These are phyloP conservation scores for Phlogophora meticulosa DNA, from an alignment of 2,888 invertebrate genomes.

Conservation along the genomic window DNA sequence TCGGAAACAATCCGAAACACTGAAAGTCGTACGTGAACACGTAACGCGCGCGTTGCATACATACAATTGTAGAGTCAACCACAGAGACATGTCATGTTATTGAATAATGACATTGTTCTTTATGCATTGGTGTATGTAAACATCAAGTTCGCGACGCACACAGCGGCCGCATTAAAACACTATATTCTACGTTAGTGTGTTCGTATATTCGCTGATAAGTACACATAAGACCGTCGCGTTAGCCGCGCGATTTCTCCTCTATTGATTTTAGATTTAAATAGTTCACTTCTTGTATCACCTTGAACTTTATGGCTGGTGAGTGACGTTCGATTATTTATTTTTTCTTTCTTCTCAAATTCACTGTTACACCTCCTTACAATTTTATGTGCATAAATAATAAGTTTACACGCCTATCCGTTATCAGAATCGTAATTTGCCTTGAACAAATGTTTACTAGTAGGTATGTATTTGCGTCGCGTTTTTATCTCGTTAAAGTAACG, in stretches of 20 bases:
- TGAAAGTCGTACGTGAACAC: constrained; percentile 70
- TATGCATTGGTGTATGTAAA: constrained; percentile 84
- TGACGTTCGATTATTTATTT: constrained; percentile 55
- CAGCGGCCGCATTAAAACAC: constrained; percentile 67
- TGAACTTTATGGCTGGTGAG: constrained; percentile 89
- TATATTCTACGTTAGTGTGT: constrained; percentile 72
- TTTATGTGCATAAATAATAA: constrained; percentile 65
- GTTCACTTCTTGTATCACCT: constrained; percentile 77
- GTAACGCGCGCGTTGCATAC: constrained; percentile 70
- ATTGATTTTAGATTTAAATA: constrained; percentile 86
- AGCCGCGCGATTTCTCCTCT: constrained; percentile 84
- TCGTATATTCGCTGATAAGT: constrained; percentile 81
- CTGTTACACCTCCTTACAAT: constrained; percentile 46
- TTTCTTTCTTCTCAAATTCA: constrained; percentile 57
- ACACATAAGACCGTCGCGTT: constrained; percentile 81
- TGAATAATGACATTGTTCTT: constrained; percentile 87
- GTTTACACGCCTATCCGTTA: constrained; percentile 67
- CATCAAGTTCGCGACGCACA: constrained; percentile 73
- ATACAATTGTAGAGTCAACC: constrained; percentile 76
- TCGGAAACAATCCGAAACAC: constrained; percentile 73
- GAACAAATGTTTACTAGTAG: constrained; percentile 70
- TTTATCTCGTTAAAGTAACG: constrained; percentile 57
- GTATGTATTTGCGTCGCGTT: constrained; percentile 53
- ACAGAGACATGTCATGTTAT: constrained; percentile 76
- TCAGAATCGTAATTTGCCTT: constrained; percentile 71